A percentile compares a stretch with the other conserved stretches of the same genome.
Evolutionary conservation across 2,113 vertebrate species (phyloP).

Genomic region (Petroica traversi): DNA sequence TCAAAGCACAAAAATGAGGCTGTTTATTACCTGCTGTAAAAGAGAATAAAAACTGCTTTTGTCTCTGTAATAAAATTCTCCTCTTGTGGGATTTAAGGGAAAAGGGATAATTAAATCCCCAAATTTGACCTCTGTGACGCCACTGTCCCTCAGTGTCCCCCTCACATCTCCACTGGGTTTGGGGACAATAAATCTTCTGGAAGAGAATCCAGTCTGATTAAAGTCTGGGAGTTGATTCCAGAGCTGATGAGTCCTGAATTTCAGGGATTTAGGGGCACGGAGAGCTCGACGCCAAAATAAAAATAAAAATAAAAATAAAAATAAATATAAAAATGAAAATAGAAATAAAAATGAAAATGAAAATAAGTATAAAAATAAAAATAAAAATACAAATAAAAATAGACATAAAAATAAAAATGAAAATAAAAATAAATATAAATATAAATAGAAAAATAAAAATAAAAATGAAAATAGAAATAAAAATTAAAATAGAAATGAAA

Average conservation of each 20-base stretch:
- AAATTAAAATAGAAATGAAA: no score
- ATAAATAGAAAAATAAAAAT: no score
- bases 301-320: neutral
- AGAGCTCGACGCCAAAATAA: neutral
- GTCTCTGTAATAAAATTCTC: neutral
- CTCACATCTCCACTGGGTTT: fast-evolving
- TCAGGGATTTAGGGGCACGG: neutral
- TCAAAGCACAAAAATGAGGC: neutral
- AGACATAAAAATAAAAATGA: no score
- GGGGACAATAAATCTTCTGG: neutral
- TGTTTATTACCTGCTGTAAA: neutral
- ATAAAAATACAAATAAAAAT: no score
- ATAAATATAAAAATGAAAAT: no score
- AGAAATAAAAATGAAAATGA: no score
- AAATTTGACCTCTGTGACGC: neutral
- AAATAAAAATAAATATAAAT: no score
- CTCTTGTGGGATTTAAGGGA: neutral
- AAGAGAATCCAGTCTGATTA: neutral
- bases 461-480: no score
- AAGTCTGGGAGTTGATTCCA: neutral
- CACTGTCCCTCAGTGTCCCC: neutral
- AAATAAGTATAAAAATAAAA: no score
- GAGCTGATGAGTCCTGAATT: neutral
- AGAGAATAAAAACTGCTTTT: neutral
- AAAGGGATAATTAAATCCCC: neutral